These are phyloP conservation scores for Galaxias olidus DNA, from an alignment of 2,797 vertebrate species.

Conservation along the genomic window DNA sequence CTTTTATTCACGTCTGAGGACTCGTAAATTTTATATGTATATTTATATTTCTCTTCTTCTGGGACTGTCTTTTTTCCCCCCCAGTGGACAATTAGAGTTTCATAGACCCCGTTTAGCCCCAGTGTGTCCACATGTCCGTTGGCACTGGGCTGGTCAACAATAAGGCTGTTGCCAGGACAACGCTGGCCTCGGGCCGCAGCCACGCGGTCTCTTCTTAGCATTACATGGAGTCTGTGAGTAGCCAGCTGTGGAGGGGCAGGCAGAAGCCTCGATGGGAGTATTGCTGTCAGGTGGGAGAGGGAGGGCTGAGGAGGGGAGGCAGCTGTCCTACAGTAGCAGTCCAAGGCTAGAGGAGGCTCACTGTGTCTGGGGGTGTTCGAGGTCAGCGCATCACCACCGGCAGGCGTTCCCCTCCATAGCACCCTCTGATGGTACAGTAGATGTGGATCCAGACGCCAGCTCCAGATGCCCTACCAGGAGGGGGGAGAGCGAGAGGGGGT, in stretches of 20 bases:
- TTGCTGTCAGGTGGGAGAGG: slow-evolving; percentile 53
- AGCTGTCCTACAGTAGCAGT: slow-evolving; percentile 6
- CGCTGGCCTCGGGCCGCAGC: slow-evolving; percentile 42
- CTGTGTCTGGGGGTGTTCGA: slow-evolving; percentile 33
- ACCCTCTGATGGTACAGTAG: slow-evolving; percentile 3
- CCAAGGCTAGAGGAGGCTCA: not conserved
- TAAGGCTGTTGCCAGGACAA: slow-evolving; percentile 61
- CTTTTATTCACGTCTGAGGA: slow-evolving; percentile 75
- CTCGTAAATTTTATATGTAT: slow-evolving; percentile 63
- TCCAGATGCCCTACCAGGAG: slow-evolving; percentile 35
- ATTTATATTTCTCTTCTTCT: slow-evolving; percentile 44
- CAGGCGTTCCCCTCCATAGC: no score
- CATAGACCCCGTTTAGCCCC: slow-evolving; percentile 60
- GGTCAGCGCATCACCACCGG: not conserved
- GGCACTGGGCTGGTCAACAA: slow-evolving; percentile 51
- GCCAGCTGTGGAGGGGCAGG: slow-evolving; percentile 36
- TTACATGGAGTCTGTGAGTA: slow-evolving; percentile 39
- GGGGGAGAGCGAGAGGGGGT: slow-evolving; percentile 24
- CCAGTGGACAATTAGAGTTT: slow-evolving; percentile 43
- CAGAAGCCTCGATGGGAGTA: slow-evolving; percentile 49
- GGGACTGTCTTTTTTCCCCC: slow-evolving; percentile 55
- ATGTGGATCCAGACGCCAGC: slow-evolving; percentile 44
- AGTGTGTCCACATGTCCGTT: slow-evolving; percentile 53
- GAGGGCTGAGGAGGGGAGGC: slow-evolving; percentile 19
- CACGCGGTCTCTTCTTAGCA: slow-evolving; percentile 37